Base-by-base conservation (phyloP, 2,888 invertebrate species). In the Diloba caeruleocephala region DNA sequence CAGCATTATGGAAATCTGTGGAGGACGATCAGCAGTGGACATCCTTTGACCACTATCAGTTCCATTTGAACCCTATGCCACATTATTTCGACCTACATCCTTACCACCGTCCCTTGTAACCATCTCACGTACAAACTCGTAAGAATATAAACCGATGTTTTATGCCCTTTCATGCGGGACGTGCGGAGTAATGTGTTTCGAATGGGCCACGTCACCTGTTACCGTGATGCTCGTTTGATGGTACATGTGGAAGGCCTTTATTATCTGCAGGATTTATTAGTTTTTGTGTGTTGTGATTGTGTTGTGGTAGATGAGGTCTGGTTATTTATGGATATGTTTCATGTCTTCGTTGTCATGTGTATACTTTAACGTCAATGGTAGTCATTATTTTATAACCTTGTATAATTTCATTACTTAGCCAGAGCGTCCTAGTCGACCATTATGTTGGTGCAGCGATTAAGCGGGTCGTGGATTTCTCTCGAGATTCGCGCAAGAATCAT, bases 161-260 rank as follows among this genome's bases (percentile, higher is more conserved):
- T 73, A 71, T 66, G 63, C 34, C 51, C 39, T 55, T 50, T 37
- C 58, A 68, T 59, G 61, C 46, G 49, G 21, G 26, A 36, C 32
- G 37, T 25, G 37, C 28, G 21, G 38, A 46, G 51, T 74, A 71
- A 76, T 71, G 70, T 65, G 46, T 70, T 71, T 69, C 52, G 65
- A 66, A 74, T 74, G 62, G 36, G 52, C 34, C 29, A 41, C 57
- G 67, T 49, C 74, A 71, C 67, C 71, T 71, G 74, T 32, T 46
- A 54, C 37, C 39, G 28, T 65, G 52, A 58, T 59, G 37, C 42
- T 44, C 31, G 45, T 62, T 59, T 59, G 66, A 62, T 65, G 66
- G 66, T 14, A 52, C 51, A 41, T 67, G 54, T 62, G 57, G 32
- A 52, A 49, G 14, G 36, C 33, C 54, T 63, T 51, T 67, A 70